Percentiles rank a stretch among this genome's conserved stretches.
phyloP scores from a whole-genome alignment of 1,140 invertebrate genomes.

The Leptinotarsa undecemlineata region DNA sequence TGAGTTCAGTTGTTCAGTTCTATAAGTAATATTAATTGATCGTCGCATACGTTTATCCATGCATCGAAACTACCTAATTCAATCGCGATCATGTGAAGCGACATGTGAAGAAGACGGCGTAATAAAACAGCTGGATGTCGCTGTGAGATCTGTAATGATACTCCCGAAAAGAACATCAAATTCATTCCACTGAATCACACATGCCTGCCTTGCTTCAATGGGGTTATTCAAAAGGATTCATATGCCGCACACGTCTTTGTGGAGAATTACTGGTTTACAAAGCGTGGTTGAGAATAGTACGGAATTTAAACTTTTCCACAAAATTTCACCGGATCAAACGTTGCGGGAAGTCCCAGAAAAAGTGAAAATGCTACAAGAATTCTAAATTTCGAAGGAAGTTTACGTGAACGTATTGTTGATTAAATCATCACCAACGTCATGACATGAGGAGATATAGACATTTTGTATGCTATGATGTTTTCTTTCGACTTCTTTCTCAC shows the following conservation, averaged over 20 bases:
- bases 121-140: not conserved
- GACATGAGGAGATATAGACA: not conserved
- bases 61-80: no score
- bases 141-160: not conserved
- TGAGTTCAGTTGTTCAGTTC: no score
- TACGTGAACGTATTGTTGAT: conserved; percentile 12
- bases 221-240: not conserved
- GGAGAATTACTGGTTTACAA: conserved; percentile 19
- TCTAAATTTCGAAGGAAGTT: not conserved
- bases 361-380: conserved; percentile 8
- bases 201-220: not conserved
- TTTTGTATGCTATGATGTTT: no score
- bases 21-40: no score
- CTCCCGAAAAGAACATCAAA: not conserved
- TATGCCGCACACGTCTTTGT: conserved; percentile 1
- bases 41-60: no score
- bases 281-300: conserved; percentile 12
- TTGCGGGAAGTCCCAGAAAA: not conserved
- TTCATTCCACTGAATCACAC: not conserved
- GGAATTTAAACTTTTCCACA: conserved; percentile 20
- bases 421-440: not conserved
- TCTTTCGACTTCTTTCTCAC: no score
- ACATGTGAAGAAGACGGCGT: not conserved
- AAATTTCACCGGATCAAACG: conserved; percentile 23
- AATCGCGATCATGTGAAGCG: no score